phyloP scores from a whole-genome alignment of 2,888 invertebrate species.

The Drosophila stalkeri region DNA sequence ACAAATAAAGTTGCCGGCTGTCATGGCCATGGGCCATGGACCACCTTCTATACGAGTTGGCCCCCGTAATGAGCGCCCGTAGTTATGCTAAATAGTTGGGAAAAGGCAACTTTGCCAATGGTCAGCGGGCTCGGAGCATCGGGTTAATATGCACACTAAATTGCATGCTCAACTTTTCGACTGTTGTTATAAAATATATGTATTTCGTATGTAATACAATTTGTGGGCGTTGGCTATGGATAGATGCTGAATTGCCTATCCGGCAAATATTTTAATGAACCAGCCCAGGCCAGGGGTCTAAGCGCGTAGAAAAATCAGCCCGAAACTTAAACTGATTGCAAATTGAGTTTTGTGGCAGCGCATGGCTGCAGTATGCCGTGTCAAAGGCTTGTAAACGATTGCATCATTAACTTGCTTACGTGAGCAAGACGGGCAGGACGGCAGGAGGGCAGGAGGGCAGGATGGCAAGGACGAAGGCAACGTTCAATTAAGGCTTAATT shows the following conservation, averaged over 20 bases:
- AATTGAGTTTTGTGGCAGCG: constrained; percentile 28
- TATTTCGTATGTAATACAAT: constrained; percentile 37
- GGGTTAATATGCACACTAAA: constrained; percentile 71
- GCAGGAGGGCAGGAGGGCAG: too few relatives aligned
- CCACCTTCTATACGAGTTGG: constrained; percentile 9
- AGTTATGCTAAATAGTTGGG: constrained; percentile 75
- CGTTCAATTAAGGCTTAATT: constrained; percentile 74
- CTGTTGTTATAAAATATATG: constrained; percentile 61
- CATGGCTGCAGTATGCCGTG: constrained; percentile 50
- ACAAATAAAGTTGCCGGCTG: constrained; percentile 70
- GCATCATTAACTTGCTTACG: constrained; percentile 75
- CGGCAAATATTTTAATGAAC: constrained; percentile 58
- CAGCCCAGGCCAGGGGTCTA: constrained; percentile 2
- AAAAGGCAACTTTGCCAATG: constrained; percentile 53
- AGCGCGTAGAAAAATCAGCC: constrained; percentile 18
- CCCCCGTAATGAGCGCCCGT: constrained; percentile 64
- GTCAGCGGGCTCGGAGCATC: constrained; percentile 14
- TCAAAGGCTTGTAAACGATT: constrained; percentile 71
- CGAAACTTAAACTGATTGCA: constrained; percentile 46
- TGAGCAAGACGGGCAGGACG: constrained; percentile 21
- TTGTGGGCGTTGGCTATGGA: constrained; percentile 33
- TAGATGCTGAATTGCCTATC: constrained; percentile 18
- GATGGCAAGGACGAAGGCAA: constrained; percentile 23
- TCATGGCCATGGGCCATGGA: constrained; percentile 14
- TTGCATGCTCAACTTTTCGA: constrained; percentile 66